These are phyloP conservation scores for Bombylius major DNA, from an alignment of 2,888 invertebrate genomes.

Conservation along the genomic window DNA sequence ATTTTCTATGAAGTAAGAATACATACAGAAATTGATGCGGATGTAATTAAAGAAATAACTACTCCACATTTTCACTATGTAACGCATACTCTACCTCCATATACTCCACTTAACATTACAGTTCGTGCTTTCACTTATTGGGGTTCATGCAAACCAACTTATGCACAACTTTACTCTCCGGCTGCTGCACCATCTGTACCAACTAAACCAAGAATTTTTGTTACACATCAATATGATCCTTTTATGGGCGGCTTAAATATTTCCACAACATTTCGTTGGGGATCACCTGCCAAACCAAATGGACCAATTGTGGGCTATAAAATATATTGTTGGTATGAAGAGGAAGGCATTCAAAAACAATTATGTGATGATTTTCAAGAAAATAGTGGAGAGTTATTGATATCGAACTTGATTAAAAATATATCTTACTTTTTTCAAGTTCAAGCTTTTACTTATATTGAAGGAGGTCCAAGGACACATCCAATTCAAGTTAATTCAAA, in stretches of 20 bases:
- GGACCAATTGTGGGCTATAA: slow-evolving; percentile 60
- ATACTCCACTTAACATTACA: slow-evolving; percentile 56
- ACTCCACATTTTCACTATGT: slow-evolving; percentile 41
- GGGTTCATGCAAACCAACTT: slow-evolving; percentile 57
- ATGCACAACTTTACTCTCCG: slow-evolving; percentile 57
- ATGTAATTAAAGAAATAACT: slow-evolving; percentile 29
- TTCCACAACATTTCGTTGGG: slow-evolving; percentile 67
- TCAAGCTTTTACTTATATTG: slow-evolving; percentile 66
- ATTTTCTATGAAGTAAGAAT: slow-evolving; percentile 74
- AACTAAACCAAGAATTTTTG: slow-evolving; percentile 56
- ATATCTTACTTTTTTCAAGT: slow-evolving; percentile 59
- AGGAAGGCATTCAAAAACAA: slow-evolving; percentile 37
- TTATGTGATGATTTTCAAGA: slow-evolving; percentile 37
- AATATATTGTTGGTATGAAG: slow-evolving; percentile 47
- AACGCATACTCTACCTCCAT: slow-evolving; percentile 47
- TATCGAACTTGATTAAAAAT: slow-evolving; percentile 44
- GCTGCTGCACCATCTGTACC: slow-evolving; percentile 70
- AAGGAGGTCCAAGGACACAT: slow-evolving; percentile 57
- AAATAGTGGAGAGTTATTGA: slow-evolving; percentile 35
- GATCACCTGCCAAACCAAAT: slow-evolving; percentile 57
- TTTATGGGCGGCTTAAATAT: slow-evolving; percentile 26
- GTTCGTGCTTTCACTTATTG: slow-evolving; percentile 75
- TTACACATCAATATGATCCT: slow-evolving; percentile 41
- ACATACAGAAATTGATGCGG: slow-evolving; percentile 4
- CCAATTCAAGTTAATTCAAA: slow-evolving; percentile 53